phyloP scores from a whole-genome alignment of 2,888 invertebrate genomes.

The Thymelicus acteon region DNA sequence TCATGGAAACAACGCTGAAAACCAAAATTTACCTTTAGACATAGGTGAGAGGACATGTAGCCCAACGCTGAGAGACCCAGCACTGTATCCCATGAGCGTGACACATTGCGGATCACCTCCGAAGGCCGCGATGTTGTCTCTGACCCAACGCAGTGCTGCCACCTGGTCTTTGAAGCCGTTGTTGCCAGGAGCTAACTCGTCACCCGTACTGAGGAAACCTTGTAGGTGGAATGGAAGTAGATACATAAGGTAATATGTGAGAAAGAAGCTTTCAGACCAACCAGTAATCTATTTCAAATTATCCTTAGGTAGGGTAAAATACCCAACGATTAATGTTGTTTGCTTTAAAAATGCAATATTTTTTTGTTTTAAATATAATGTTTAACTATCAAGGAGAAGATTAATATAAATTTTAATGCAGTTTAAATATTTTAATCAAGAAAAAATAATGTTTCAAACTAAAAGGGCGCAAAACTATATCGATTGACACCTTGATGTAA shows the following conservation, averaged over 20 bases:
- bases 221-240: neutral
- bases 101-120: conserved; percentile 86
- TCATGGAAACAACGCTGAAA: neutral
- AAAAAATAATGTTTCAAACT: no score
- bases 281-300: no score
- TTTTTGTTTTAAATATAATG: no score
- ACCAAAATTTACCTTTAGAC: conserved; percentile 76
- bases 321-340: no score
- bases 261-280: neutral
- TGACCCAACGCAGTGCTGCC: conserved; percentile 84
- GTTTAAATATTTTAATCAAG: no score
- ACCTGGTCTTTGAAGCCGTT: conserved; percentile 88
- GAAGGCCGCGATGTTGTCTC: conserved; percentile 84
- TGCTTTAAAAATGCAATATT: no score
- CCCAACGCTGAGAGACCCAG: conserved; percentile 75
- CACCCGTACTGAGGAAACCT: conserved; percentile 85
- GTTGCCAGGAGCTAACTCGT: conserved; percentile 85
- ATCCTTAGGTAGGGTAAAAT: no score
- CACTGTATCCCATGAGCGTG: conserved; percentile 85
- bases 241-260: neutral
- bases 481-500: no score
- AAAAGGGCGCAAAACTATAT: no score
- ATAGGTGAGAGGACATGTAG: conserved; percentile 86
- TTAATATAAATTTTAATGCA: no score
- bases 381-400: no score